Evolutionary conservation across 2,888 invertebrate genomes (phyloP).

Genomic region (Drosophila neonasuta): DNA sequence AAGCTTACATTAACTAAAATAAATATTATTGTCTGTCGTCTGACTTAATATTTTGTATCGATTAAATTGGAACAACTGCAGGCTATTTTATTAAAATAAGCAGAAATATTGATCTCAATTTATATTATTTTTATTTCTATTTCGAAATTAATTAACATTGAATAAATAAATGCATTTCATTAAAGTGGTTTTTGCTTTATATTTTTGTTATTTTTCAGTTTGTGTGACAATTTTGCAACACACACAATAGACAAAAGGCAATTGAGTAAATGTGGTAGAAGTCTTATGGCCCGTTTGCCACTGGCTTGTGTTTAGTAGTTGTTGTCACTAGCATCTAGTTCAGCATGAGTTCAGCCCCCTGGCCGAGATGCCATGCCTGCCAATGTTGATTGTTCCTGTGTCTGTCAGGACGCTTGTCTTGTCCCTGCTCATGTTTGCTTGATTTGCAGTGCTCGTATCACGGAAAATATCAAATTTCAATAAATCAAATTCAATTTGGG

Average conservation of each 20-base stretch:
- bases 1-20: slow-evolving; percentile 41
- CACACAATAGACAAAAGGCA: slow-evolving; percentile 35
- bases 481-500: slow-evolving; percentile 81
- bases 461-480: slow-evolving; percentile 80
- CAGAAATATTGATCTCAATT: neutral
- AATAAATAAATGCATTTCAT: neutral
- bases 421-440: slow-evolving; percentile 67
- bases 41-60: neutral
- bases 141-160: neutral
- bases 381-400: slow-evolving; percentile 67
- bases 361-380: slow-evolving; percentile 23
- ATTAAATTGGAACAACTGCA: neutral
- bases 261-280: slow-evolving; percentile 61
- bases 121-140: slow-evolving; percentile 5
- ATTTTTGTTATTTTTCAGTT: neutral
- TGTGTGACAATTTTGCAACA: neutral
- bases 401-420: slow-evolving; percentile 39
- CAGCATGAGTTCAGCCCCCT: neutral
- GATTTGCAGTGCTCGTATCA: slow-evolving; percentile 75
- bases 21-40: slow-evolving; percentile 35
- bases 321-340: slow-evolving; percentile 7
- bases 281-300: slow-evolving; percentile 33
- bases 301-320: slow-evolving; percentile 29
- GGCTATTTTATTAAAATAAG: neutral
- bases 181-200: neutral